Evolutionary conservation across 2,113 vertebrate genomes (phyloP), one percentile per base, ranked within the genome.

Genomic region (Semnornis frantzii): DNA sequence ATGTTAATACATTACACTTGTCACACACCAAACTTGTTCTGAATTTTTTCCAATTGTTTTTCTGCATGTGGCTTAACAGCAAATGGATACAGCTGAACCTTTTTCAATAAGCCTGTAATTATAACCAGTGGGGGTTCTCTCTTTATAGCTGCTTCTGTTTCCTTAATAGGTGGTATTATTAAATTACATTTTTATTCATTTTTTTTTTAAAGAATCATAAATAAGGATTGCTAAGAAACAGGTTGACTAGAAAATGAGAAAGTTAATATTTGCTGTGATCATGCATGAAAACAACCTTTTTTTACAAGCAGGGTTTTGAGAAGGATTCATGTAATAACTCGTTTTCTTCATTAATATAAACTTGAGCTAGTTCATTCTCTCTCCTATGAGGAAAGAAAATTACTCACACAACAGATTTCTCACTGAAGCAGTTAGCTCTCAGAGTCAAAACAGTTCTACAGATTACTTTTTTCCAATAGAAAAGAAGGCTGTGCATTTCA

Each of bases 111-210:
- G 48, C n/a, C 73, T 78, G 82, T 92, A 93, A 90, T 95, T 92
- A 90, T 90, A 93, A 88, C 66, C 86, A 69, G 70, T 63, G 81
- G 80, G 76, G 75, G 42, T 93, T 93, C 69, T 82, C 76, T 94
- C 65, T 92, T 82, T 90, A 81, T 65, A 68, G 77, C 62, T 52
- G 9, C 27, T 92, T 66, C 83, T 82, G 27, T 90, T 85, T 88
- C 78, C 86, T 79, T 86, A 90, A 90, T 79, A 89, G 42, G 44
- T 86, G 58, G 39, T 46, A 84, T 89, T 85, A 84, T 91, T 95
- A 92, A 92, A 76, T 89, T 72, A 76, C 33, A 88, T 92, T 93
- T 62, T 34, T 60, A 58, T 84, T 37, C 5, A 14, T 69, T 91
- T 73, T 86, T 81, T 92, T 89, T 84, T 90, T 84, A 37, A 39